Conservation (phyloP, 2,797 vertebrate species). For the Orestias chungarensis region DNA sequence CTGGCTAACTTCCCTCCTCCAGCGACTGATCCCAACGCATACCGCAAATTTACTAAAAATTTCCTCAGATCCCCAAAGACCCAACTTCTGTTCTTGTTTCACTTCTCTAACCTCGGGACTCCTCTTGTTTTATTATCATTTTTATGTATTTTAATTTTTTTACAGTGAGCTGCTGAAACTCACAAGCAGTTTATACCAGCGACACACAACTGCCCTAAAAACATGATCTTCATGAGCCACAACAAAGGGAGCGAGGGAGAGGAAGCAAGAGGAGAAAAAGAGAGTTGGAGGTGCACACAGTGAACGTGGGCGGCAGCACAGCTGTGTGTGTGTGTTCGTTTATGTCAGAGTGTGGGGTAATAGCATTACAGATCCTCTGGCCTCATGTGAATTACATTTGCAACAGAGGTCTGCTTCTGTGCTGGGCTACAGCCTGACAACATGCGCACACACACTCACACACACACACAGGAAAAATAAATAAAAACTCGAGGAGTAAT, state of each 20-base stretch:
- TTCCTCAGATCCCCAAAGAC: conserved; percentile 9
- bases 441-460: conserved; percentile 17
- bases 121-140: neutral
- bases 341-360: conserved; percentile 60
- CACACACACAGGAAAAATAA: conserved; percentile 5
- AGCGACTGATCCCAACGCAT: conserved; percentile 25
- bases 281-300: conserved; percentile 25
- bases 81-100: conserved; percentile 13
- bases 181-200: conserved; percentile 9
- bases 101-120: conserved; percentile 16
- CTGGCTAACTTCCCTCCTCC: conserved; percentile 40
- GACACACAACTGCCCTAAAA: conserved; percentile 20
- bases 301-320: conserved; percentile 60
- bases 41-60: conserved; percentile 30
- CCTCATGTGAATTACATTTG: conserved; percentile 76
- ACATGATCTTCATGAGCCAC: conserved; percentile 35
- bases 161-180: neutral
- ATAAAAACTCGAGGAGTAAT: conserved; percentile 30
- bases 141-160: neutral
- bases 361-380: conserved; percentile 71
- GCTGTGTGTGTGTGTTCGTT: conserved; percentile 47
- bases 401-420: conserved; percentile 73
- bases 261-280: conserved; percentile 26
- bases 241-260: conserved; percentile 25
- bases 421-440: conserved; percentile 58